Percentiles rank a stretch among this genome's conserved stretches.
Conservation (phyloP, 2,888 invertebrate genomes). For the Girardia tigrina region DNA sequence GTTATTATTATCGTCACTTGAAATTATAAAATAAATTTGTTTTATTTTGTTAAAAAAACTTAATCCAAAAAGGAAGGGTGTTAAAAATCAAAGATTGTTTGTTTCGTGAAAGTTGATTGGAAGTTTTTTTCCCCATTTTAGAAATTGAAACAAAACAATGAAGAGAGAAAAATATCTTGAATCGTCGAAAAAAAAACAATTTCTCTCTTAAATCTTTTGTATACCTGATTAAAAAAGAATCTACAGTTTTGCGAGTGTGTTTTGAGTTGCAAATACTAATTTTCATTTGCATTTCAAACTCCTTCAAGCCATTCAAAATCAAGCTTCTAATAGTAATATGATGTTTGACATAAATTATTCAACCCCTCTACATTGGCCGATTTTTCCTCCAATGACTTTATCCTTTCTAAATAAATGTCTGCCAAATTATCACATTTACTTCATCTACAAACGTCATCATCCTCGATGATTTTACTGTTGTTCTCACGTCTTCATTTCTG, state of each 20-base stretch:
- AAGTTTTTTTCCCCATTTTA: neutral
- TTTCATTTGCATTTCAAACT: slow-evolving; percentile 20
- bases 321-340: slow-evolving; percentile 19
- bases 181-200: slow-evolving; percentile 23
- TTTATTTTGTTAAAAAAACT: neutral
- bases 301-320: slow-evolving; percentile 23
- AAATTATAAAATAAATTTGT: too few relatives aligned
- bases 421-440: slow-evolving; percentile 3
- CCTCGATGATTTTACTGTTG: neutral
- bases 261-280: slow-evolving; percentile 5
- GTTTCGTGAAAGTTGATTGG: slow-evolving; percentile 19
- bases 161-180: slow-evolving; percentile 17
- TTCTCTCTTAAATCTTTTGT: slow-evolving; percentile 13
- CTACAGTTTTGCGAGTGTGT: slow-evolving; percentile 18
- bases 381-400: neutral
- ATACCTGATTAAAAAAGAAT: slow-evolving; percentile 19
- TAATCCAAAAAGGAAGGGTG: slow-evolving; percentile 1
- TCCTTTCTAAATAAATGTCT: neutral
- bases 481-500: slow-evolving; percentile 16
- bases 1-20: too few relatives aligned
- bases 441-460: slow-evolving; percentile 12
- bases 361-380: neutral
- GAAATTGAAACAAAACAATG: slow-evolving; percentile 23
- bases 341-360: slow-evolving; percentile 23
- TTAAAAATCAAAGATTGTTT: slow-evolving; percentile 13